These are phyloP conservation scores for Drosophila melanica DNA, from an alignment of 1,140 invertebrate species.

Conservation along the genomic window DNA sequence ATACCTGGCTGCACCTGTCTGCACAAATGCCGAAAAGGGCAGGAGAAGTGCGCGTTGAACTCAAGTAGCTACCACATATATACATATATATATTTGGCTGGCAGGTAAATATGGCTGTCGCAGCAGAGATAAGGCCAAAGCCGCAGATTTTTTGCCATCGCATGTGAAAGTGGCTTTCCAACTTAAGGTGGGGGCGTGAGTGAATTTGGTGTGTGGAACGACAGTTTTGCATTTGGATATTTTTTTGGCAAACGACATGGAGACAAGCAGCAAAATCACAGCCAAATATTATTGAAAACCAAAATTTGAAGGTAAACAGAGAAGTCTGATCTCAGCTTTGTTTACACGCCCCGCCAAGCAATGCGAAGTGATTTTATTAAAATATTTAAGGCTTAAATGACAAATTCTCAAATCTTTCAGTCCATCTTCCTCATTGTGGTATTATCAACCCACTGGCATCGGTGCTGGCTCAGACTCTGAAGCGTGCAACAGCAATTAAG, in stretches of 20 bases:
- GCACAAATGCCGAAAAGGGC: slow-evolving; percentile 29
- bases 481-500: slow-evolving; percentile 60
- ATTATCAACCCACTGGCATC: slow-evolving; percentile 64
- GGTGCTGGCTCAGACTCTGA: background rate
- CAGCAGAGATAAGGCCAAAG: slow-evolving; percentile 71
- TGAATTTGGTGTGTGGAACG: slow-evolving; percentile 35
- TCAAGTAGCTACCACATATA: slow-evolving; percentile 71
- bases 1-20: background rate
- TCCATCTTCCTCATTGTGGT: slow-evolving; percentile 13
- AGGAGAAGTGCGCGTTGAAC: slow-evolving; percentile 53
- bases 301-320: slow-evolving; percentile 77
- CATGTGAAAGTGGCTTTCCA: slow-evolving; percentile 18
- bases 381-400: slow-evolving; percentile 40
- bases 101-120: slow-evolving; percentile 80
- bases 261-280: slow-evolving; percentile 60
- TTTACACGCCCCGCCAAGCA: slow-evolving; percentile 41
- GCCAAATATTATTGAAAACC: slow-evolving; percentile 78
- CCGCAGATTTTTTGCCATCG: slow-evolving; percentile 60
- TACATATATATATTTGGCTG: slow-evolving; percentile 46
- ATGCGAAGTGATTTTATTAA: slow-evolving; percentile 36
- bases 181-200: background rate
- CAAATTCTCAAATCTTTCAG: slow-evolving; percentile 24
- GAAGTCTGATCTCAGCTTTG: slow-evolving; percentile 26
- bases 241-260: slow-evolving; percentile 74
- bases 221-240: slow-evolving; percentile 77